phyloP scores from a whole-genome alignment of 2,113 vertebrate genomes.

The Daboia siamensis region DNA sequence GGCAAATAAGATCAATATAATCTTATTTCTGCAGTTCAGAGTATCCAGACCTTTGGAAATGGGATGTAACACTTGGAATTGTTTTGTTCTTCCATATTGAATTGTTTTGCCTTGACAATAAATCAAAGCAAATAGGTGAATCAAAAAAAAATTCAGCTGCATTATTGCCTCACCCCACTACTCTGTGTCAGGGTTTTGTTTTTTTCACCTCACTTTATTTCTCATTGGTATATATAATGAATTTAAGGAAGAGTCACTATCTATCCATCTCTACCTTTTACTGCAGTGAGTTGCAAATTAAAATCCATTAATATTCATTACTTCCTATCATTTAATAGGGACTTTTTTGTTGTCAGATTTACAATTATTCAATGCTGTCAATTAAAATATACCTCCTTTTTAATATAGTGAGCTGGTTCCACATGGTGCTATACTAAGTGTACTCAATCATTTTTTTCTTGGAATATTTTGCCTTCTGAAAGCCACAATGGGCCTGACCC shows the following conservation, averaged over 20 bases:
- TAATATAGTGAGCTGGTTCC: background rate
- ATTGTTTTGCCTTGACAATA: background rate
- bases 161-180: background rate
- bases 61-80: rapidly evolving
- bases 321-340: background rate
- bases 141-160: background rate
- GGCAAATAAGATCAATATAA: rapidly evolving
- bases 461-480: background rate
- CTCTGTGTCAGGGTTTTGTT: background rate
- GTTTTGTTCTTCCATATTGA: conserved; percentile 6
- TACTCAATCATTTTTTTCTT: background rate
- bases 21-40: background rate
- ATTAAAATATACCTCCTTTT: background rate
- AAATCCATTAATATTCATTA: background rate
- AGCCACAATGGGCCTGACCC: background rate
- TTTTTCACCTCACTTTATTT: background rate
- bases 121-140: background rate
- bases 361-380: background rate
- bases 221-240: background rate
- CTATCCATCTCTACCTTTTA: background rate
- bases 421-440: background rate
- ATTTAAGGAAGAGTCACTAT: background rate
- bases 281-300: background rate
- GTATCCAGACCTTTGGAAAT: background rate
- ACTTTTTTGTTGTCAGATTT: background rate